Conservation (phyloP, 2,797 vertebrate genomes). For the Oryzias dopingdopingensis region DNA sequence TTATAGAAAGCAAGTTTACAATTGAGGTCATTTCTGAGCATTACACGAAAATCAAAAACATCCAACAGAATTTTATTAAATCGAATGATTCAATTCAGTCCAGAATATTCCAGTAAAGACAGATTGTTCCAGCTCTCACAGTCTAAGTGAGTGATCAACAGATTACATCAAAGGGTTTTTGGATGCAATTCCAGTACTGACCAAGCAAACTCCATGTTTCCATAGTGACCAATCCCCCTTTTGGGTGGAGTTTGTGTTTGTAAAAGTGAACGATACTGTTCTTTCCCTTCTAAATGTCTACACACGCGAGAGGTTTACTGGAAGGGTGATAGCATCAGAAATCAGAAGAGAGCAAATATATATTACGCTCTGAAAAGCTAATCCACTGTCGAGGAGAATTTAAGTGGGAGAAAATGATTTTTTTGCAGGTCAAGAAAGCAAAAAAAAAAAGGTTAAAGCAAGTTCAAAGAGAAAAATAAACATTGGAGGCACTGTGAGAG, state of each 20-base stretch:
- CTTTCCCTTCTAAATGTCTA: constrained; percentile 44
- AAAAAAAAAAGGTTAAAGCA: constrained; percentile 21
- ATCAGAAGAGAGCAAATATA: not conserved
- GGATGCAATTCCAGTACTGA: no score
- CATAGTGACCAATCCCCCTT: constrained; percentile 45
- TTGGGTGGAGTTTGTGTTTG: constrained; percentile 62
- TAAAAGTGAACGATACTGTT: constrained; percentile 57
- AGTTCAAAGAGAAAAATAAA: constrained; percentile 24
- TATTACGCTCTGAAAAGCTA: constrained; percentile 26
- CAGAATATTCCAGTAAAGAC: no score
- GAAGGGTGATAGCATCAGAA: constrained; percentile 45
- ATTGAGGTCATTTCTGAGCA: no score
- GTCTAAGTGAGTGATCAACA: no score
- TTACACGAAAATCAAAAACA: no score
- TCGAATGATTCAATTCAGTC: no score
- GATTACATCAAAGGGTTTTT: no score
- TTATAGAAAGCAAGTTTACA: no score
- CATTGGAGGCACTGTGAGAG: constrained; percentile 20
- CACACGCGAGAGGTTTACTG: constrained; percentile 49
- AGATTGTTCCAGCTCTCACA: no score
- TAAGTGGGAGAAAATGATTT: constrained; percentile 22
- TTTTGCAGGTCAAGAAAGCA: constrained; percentile 20
- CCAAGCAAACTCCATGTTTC: constrained; percentile 36
- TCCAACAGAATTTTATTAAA: no score
- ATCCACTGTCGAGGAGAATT: constrained; percentile 9